Conservation (phyloP, 2,888 invertebrate genomes). For the Odontothrips loti region DNA sequence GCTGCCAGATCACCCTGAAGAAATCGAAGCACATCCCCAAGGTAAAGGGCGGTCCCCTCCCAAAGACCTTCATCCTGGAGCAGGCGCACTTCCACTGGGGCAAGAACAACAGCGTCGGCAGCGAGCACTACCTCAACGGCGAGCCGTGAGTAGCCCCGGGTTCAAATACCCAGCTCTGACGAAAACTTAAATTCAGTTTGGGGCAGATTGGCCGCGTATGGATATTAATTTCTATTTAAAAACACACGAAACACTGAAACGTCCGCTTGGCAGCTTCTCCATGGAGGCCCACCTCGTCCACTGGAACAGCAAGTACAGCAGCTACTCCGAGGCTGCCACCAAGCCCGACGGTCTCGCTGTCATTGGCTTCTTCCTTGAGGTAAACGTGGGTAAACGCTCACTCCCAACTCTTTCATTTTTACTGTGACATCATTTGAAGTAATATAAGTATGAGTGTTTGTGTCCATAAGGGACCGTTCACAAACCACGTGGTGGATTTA, state of each 20-base stretch:
- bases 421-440: no score
- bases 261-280: not conserved
- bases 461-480: no score
- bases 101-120: conserved; percentile 46
- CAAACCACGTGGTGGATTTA: no score
- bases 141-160: not conserved
- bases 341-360: conserved; percentile 11
- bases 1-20: not conserved
- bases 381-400: no score
- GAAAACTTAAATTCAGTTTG: not conserved
- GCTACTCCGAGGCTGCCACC: not conserved
- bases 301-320: conserved; percentile 5
- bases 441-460: no score
- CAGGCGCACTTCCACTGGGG: conserved; percentile 83
- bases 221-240: no score
- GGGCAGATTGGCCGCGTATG: no score
- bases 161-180: not conserved
- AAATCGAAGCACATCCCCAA: conserved; percentile 37
- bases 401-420: no score
- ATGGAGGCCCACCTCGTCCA: conserved; percentile 14
- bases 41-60: conserved; percentile 56
- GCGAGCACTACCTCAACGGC: conserved; percentile 13
- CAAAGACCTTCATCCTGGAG: conserved; percentile 57
- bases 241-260: no score
- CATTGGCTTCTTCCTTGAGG: conserved; percentile 9